Conservation (phyloP, 2,797 vertebrate species). For the Chelmon rostratus region DNA sequence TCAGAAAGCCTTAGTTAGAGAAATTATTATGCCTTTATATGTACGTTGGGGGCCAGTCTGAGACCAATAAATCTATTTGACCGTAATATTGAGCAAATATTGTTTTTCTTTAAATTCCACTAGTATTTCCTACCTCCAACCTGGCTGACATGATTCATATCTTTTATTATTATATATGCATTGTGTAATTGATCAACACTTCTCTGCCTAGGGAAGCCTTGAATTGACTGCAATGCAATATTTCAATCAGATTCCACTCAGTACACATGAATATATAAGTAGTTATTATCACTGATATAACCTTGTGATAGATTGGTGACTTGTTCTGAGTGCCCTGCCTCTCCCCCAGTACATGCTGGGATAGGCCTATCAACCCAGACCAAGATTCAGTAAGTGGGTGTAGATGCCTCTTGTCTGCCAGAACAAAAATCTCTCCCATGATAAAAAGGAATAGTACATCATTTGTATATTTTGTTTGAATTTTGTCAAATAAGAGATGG, state of each 20-base stretch:
- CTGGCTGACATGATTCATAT: constrained; percentile 12
- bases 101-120: constrained; percentile 5
- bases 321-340: not conserved
- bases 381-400: not conserved
- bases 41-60: not conserved
- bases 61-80: constrained; percentile 8
- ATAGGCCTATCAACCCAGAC: not conserved
- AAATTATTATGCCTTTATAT: not conserved
- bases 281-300: constrained; percentile 7
- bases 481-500: not conserved
- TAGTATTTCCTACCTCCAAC: not conserved
- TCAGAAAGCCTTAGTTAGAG: not conserved
- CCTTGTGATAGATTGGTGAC: not conserved
- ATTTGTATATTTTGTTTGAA: not conserved
- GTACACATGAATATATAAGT: constrained; percentile 26
- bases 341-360: not conserved
- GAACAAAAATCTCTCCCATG: not conserved
- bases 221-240: constrained; percentile 16
- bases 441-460: not conserved
- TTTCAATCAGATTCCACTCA: constrained; percentile 28
- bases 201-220: not conserved
- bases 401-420: not conserved
- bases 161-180: not conserved
- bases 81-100: constrained; percentile 6
- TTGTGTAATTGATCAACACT: constrained; percentile 14